These are phyloP conservation scores for Pycnomerus fuliginosus DNA, from an alignment of 2,888 invertebrate genomes.

Conservation along the genomic window DNA sequence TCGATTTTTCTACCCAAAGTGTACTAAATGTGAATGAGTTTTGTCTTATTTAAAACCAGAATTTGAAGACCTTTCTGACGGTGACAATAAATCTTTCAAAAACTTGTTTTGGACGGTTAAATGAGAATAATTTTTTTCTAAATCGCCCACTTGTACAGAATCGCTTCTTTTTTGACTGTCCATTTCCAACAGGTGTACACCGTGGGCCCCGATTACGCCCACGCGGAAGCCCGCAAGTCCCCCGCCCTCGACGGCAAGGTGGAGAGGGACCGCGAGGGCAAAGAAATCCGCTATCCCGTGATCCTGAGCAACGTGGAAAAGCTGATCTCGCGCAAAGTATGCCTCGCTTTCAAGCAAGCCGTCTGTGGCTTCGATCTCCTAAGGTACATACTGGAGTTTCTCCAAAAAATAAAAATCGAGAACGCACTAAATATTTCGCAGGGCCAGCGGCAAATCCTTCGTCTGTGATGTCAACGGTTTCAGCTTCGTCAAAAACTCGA, in stretches of 20 bases:
- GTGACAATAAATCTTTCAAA: too few species aligned
- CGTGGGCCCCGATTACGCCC: constrained; percentile 98
- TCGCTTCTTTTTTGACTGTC: too few species aligned
- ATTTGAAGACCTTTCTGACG: too few species aligned
- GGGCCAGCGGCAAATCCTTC: constrained; percentile 98
- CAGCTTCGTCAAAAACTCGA: constrained; percentile 99
- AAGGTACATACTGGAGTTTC: constrained; percentile 54
- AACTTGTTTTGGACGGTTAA: too few species aligned
- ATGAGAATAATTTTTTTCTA: too few species aligned
- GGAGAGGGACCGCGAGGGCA: constrained; percentile 95
- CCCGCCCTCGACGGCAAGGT: constrained; percentile 98
- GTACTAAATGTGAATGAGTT: too few species aligned
- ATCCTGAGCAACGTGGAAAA: constrained; percentile 97
- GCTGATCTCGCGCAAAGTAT: constrained; percentile 95
- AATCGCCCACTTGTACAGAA: too few species aligned
- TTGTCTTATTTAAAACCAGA: too few species aligned
- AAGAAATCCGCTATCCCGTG: constrained; percentile 98
- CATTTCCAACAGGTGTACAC: constrained; percentile 81
- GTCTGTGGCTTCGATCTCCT: constrained; percentile 99
- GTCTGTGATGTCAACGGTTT: constrained; percentile 99
- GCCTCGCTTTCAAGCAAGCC: constrained; percentile 94
- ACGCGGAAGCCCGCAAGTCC: constrained; percentile 98
- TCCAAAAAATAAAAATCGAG: background rate
- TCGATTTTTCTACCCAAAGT: too few species aligned
- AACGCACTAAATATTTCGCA: constrained; percentile 45